Evolutionary conservation across 2,797 vertebrate species (phyloP).

Genomic region (Hippopotamyrus pictus): DNA sequence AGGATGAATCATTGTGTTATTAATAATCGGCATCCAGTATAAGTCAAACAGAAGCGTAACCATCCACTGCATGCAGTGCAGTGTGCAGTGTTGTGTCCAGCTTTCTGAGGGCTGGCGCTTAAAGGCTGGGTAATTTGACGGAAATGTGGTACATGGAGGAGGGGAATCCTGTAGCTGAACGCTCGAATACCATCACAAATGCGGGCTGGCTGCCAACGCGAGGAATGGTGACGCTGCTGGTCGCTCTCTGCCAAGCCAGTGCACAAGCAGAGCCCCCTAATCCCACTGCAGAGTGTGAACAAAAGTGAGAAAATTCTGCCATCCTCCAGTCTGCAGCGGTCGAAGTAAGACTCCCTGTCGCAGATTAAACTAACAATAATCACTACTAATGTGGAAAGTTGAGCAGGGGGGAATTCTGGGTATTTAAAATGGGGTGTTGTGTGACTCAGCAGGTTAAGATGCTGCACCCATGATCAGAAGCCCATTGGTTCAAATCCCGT

Average conservation of each 20-base stretch:
- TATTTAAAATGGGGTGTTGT: not conserved
- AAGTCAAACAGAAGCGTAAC: not conserved
- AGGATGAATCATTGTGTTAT: not conserved
- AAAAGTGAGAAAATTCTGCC: constrained; percentile 25
- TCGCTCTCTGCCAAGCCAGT: constrained; percentile 24
- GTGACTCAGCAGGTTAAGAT: not conserved
- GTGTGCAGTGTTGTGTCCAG: not conserved
- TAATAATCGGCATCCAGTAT: not conserved
- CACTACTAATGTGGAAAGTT: not conserved
- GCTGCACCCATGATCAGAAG: not conserved
- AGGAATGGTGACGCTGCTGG: not conserved
- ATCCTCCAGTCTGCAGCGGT: constrained; percentile 23
- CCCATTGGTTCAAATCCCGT: not conserved
- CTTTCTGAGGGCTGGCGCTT: not conserved
- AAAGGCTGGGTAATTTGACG: not conserved
- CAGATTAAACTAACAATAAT: not conserved
- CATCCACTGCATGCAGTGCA: not conserved
- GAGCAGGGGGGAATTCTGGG: not conserved
- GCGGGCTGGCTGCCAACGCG: constrained; percentile 26
- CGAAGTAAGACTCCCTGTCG: constrained; percentile 4
- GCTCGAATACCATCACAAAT: constrained; percentile 24
- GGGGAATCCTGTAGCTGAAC: constrained; percentile 11
- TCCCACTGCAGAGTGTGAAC: constrained; percentile 35
- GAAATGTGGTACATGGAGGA: not conserved
- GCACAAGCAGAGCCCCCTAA: constrained; percentile 36